Conservation (phyloP, 1,140 invertebrate genomes). For the Sarcophaga peregrina region DNA sequence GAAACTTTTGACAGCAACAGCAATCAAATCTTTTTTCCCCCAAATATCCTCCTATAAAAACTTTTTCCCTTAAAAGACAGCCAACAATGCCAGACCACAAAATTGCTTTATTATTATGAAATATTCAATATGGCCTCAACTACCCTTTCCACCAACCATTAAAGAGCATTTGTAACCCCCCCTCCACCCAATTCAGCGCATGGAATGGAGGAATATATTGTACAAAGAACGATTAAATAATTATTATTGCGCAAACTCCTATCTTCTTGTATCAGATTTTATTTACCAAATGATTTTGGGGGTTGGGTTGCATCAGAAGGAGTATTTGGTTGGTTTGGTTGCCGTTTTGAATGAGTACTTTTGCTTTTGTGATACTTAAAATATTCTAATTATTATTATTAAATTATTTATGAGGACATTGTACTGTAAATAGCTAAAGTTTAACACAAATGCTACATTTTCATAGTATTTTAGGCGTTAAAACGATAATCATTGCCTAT, state of each 20-base stretch:
- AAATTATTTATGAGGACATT: constrained; percentile 24
- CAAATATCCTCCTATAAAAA: no score
- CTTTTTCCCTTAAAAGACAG: no score
- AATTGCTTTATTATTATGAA: constrained; percentile 26
- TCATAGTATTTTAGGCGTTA: not conserved
- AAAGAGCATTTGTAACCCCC: not conserved
- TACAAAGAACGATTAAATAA: constrained; percentile 7
- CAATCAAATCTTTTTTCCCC: not conserved
- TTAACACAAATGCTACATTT: not conserved
- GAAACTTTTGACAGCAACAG: not conserved
- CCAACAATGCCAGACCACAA: not conserved
- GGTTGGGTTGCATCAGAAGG: not conserved
- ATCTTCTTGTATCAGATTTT: not conserved
- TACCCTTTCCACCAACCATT: not conserved
- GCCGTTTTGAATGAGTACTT: not conserved
- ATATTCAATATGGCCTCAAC: constrained; percentile 30
- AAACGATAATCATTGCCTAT: not conserved
- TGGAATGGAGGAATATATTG: not conserved
- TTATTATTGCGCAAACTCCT: constrained; percentile 27
- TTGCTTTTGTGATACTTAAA: constrained; percentile 5
- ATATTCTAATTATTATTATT: constrained; percentile 32
- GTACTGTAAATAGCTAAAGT: no score
- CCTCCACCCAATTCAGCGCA: not conserved
- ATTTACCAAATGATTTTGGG: not conserved
- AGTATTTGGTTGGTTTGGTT: not conserved